phyloP scores from a whole-genome alignment of 2,113 vertebrate genomes.

The Pandion haliaetus region DNA sequence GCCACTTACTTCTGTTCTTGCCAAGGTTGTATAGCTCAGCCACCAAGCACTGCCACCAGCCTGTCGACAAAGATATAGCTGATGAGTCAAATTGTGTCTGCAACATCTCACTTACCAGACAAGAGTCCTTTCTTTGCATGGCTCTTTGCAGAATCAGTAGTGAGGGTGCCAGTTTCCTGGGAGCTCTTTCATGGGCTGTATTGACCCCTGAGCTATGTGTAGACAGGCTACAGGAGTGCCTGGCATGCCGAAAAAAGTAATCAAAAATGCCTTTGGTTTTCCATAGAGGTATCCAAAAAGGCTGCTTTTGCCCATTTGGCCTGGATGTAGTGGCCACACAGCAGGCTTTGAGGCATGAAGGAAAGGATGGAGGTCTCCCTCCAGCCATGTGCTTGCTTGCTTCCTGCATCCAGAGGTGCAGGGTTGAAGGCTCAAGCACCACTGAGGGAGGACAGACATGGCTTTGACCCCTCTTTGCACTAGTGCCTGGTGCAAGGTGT shows the following conservation, averaged over 20 bases:
- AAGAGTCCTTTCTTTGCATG: not conserved
- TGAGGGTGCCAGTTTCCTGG: not conserved
- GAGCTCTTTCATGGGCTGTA: not conserved
- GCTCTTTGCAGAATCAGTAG: not conserved
- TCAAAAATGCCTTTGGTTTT: not conserved
- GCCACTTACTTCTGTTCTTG: not conserved
- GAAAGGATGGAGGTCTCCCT: not conserved
- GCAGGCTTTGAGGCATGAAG: not conserved
- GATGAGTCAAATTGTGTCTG: not conserved
- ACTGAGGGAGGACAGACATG: not conserved
- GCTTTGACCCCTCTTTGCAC: not conserved
- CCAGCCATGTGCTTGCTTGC: not conserved
- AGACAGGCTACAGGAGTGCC: not conserved
- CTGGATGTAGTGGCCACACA: rapidly evolving
- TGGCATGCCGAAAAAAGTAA: not conserved
- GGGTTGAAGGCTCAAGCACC: not conserved
- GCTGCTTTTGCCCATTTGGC: not conserved
- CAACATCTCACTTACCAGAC: not conserved
- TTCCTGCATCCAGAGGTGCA: not conserved
- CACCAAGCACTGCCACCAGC: not conserved
- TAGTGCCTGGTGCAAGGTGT: rapidly evolving
- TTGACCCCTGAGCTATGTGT: not conserved
- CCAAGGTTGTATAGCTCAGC: not conserved
- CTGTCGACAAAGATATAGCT: too few species aligned
- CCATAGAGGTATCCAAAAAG: not conserved